Evolutionary conservation across 1,140 invertebrate species (phyloP).

Genomic region (Sycophaga agraensis): DNA sequence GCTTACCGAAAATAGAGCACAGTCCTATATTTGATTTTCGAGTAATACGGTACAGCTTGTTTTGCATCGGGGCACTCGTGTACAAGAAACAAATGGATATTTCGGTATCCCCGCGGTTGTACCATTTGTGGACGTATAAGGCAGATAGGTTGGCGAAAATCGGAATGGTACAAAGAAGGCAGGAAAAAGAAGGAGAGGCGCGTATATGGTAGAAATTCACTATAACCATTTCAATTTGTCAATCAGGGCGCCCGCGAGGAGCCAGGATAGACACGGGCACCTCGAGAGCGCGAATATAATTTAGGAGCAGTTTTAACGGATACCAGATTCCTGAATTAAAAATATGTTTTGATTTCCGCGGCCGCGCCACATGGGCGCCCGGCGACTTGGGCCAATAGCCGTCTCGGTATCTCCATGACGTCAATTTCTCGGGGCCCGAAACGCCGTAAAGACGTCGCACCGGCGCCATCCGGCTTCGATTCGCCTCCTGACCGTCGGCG

Average conservation of each 20-base stretch:
- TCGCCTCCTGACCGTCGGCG: background rate
- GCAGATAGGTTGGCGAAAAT: too few relatives aligned
- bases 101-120: too few relatives aligned
- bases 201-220: background rate
- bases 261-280: background rate
- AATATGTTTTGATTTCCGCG: conserved; percentile 35
- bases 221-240: conserved; percentile 1
- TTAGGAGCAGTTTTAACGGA: conserved; percentile 33
- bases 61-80: too few relatives aligned
- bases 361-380: background rate
- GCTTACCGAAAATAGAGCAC: too few relatives aligned
- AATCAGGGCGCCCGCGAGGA: background rate
- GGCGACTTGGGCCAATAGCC: conserved; percentile 1
- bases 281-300: conserved; percentile 19
- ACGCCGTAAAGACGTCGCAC: conserved; percentile 36
- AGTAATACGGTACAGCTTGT: too few relatives aligned
- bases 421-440: conserved; percentile 24
- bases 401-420: conserved; percentile 20
- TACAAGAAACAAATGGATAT: too few relatives aligned
- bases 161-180: too few relatives aligned
- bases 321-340: conserved; percentile 35
- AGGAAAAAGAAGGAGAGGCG: background rate
- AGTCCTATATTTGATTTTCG: too few relatives aligned
- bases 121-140: too few relatives aligned
- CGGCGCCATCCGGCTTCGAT: conserved; percentile 38